Evolutionary conservation across 2,113 vertebrate genomes (phyloP).

Genomic region (Hyperopisus bebe): DNA sequence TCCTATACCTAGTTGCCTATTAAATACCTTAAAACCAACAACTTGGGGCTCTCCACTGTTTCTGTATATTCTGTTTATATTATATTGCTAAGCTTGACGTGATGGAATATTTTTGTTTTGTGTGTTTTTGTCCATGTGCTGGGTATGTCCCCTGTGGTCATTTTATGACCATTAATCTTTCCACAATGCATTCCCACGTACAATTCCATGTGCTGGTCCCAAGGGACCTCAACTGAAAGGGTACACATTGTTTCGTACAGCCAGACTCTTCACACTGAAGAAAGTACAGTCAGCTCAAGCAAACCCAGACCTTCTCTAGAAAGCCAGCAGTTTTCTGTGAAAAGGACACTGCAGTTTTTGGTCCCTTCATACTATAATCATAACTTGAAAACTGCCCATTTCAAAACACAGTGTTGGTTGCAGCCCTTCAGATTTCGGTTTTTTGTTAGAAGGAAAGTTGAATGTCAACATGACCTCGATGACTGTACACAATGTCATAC

Average conservation of each 20-base stretch:
- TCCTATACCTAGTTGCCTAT: background rate
- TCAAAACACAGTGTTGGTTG: background rate
- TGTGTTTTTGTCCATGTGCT: background rate
- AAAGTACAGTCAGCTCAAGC: background rate
- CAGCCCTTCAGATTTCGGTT: background rate
- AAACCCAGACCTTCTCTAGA: background rate
- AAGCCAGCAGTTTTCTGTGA: background rate
- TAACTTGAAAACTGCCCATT: background rate
- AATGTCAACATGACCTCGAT: background rate
- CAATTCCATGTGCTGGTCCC: background rate
- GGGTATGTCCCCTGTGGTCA: background rate
- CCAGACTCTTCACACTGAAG: background rate
- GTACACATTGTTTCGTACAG: background rate
- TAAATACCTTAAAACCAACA: background rate
- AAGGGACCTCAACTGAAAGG: background rate
- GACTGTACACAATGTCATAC: background rate
- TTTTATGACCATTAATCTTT: conserved; percentile 4
- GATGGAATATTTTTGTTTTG: background rate
- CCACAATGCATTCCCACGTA: conserved; percentile 8
- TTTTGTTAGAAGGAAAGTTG: background rate
- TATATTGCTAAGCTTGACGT: background rate
- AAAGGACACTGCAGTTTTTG: background rate
- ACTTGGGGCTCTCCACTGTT: background rate
- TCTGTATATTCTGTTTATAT: background rate
- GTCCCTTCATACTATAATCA: background rate